Conservation (phyloP, 2,113 vertebrate species). For the Ceyx melanurus region DNA sequence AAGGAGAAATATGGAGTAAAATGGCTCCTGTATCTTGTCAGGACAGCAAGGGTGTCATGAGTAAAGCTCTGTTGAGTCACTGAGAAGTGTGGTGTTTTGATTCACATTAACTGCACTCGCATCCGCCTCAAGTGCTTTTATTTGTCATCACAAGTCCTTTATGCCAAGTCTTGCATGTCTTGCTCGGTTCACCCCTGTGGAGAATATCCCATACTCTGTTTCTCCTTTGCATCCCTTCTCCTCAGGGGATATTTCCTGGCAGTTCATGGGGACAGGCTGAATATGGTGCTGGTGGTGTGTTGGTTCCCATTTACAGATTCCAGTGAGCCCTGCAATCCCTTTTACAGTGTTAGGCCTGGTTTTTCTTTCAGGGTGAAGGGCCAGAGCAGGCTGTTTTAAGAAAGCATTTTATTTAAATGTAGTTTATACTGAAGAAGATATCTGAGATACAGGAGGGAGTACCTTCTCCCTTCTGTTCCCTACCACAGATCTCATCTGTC, state of each 20-base stretch:
- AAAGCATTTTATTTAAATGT: not conserved
- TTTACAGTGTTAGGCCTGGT: not conserved
- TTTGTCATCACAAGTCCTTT: not conserved
- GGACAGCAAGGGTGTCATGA: not conserved
- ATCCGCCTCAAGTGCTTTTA: not conserved
- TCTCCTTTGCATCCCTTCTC: not conserved
- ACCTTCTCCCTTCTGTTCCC: not conserved
- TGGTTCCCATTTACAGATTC: not conserved
- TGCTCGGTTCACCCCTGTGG: not conserved
- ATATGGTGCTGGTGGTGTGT: not conserved
- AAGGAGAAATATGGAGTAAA: not conserved
- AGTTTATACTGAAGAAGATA: not conserved
- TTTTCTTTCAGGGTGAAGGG: not conserved
- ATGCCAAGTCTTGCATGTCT: not conserved
- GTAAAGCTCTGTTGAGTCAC: not conserved
- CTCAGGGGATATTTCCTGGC: not conserved
- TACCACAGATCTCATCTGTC: not conserved
- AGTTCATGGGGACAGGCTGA: not conserved
- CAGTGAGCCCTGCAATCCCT: not conserved
- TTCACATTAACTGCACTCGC: not conserved
- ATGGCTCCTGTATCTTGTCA: not conserved
- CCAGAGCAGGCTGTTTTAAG: not conserved
- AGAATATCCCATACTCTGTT: not conserved
- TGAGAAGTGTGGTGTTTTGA: not conserved
- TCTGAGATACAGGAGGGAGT: not conserved